Evolutionary conservation across 2,113 vertebrate genomes (phyloP).

Genomic region (Ochotona curzoniae): DNA sequence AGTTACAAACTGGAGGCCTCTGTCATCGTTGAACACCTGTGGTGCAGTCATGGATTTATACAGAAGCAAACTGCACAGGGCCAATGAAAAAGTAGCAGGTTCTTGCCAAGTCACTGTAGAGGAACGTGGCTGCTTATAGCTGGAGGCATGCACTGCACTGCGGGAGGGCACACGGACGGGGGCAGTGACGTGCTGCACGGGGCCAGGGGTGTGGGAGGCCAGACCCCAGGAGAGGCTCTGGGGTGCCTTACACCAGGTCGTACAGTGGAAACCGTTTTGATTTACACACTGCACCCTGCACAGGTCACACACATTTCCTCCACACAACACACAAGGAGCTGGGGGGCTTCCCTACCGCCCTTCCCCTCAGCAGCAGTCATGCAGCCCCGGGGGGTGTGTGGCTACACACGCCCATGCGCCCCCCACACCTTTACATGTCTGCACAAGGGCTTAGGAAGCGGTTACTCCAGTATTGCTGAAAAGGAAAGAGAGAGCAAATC

Average conservation of each 20-base stretch:
- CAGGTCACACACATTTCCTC: constrained; percentile 87
- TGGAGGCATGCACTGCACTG: constrained; percentile 92
- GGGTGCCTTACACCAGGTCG: constrained; percentile 83
- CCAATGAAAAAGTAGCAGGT: constrained; percentile 88
- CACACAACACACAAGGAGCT: constrained; percentile 86
- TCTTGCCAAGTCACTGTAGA: constrained; percentile 88
- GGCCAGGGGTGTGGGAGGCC: constrained; percentile 80
- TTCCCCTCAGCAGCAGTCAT: constrained; percentile 89
- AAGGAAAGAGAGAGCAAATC: constrained; percentile 89
- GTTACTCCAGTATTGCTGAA: constrained; percentile 95
- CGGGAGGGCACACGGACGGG: constrained; percentile 86
- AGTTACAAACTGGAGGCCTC: constrained; percentile 88
- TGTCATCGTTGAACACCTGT: constrained; percentile 89
- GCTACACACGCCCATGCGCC: constrained; percentile 96
- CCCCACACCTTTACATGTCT: constrained; percentile 94
- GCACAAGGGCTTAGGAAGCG: constrained; percentile 91
- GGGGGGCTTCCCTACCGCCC: constrained; percentile 79
- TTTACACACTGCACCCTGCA: constrained; percentile 85
- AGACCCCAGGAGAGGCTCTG: constrained; percentile 82
- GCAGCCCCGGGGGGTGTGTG: constrained; percentile 93
- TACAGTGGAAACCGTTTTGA: constrained; percentile 84
- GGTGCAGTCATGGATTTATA: constrained; percentile 86
- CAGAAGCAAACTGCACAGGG: constrained; percentile 94
- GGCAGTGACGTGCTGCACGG: constrained; percentile 87
- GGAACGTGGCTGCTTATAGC: constrained; percentile 89